Base-by-base conservation (phyloP, 1,140 invertebrate species). In the Atta texana region DNA sequence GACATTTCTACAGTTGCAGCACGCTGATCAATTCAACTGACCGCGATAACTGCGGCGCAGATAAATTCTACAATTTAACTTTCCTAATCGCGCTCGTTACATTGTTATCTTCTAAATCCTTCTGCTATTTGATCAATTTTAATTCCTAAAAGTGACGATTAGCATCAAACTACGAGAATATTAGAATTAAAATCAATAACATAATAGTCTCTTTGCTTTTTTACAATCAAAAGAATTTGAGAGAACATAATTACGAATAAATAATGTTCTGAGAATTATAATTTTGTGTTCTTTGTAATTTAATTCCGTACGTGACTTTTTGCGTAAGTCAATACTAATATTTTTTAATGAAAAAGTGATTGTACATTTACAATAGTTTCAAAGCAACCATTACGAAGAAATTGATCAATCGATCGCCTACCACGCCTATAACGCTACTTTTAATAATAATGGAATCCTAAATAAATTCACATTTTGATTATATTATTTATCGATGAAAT, bases 401-500 rank as follows among this genome's bases (percentile, higher is more conserved):
- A 75, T 5, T 44, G 5, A 88, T 85, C 66, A 72, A 89, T 88
- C 68, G 74, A 86, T 72, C 12, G 21, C 14, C 24, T 28, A 57
- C 0, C n/a, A 34, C 21, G 3, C 24, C 24, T 12, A 53, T 80
- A 80, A 66, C 8, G 18, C 0, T 5, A 66, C 44, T 68, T 68
- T 68, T 18, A 68, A 66, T 68, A 69, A 81, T 55, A 39, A 55
- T 69, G 31, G 18, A 18, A 0, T 34, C 18, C 39, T 18, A 34
- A 0, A 21, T 21, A 80, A 68, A 53, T 39, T 69, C 21, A 44
- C 16, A 31, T 55, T 53, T 12, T 18, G 3, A 39, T 39, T 39
- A 39, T 39, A 66, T 24, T 66, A 39, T 76, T 24, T 63, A 2
- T 66, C 16, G 24, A 78, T 49, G 31, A 64, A 51, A 63, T 49